Base-by-base conservation (phyloP, 1,140 invertebrate genomes). In the Drosophila albomicans region DNA sequence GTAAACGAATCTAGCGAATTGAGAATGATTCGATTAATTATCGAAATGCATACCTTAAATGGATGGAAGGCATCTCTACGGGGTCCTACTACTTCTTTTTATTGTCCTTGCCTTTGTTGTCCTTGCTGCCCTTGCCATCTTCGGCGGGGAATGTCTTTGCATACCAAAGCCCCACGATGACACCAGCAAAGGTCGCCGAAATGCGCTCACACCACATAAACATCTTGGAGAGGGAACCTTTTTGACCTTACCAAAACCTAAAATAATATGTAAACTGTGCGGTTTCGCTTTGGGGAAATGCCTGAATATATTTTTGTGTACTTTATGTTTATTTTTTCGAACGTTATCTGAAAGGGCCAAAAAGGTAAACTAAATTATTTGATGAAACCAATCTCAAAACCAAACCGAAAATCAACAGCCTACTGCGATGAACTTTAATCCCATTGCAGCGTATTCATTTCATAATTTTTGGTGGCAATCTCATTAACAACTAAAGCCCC, bases 151-250 rank as follows among this genome's bases (percentile, higher is more conserved):
- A 89, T 3, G 78, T 85, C n/a, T 89, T 81, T 5, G 38, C 71
- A 25, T 81, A 89, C 85, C 85, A 89, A 11, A 81, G 35, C 4
- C 85, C 86, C 0, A 76, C 81, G 10, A 89, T 5, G 13, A 85
- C 1, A 5, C 85, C 85, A 28, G 68, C 85, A 32, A 85, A 57
- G 1, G 74, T 13, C 1, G 85, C 71, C 5, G 86, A 77, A 20
- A 89, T 30, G 11, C 85, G 86, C 43, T 89, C 85, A 72, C 85
- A 89, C 78, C 77, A 70, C 69, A 89, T 57, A 65, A 85, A 57
- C 85, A 88, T 88, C 8, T 56, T 72, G 45, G 2, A 43, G 20
- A 20, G 7, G 3, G 4, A 16, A 35, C 2, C 15, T 25, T n/a
- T 4, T 46, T n/a, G 5, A 45, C 51, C 30, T 49, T 52, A 48